Evolutionary conservation across 2,888 invertebrate genomes (phyloP), one percentile per base, ranked within the genome.

Genomic region (Mythimna lalbum): DNA sequence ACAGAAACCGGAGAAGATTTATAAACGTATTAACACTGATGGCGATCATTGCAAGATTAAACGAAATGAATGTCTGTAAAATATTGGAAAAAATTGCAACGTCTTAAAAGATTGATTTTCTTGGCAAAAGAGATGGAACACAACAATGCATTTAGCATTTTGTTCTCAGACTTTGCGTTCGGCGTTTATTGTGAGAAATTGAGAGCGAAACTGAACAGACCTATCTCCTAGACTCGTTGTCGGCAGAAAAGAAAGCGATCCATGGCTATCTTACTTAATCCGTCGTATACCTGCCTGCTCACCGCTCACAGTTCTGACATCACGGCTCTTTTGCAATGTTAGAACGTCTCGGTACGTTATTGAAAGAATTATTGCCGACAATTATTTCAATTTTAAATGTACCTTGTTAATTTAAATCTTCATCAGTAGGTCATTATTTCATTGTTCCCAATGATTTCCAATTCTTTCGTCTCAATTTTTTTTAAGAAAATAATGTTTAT

Each of bases 181-280:
- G 81, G 76, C 62, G 76, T 60, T 70, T 53, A 70, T 65, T 76
- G 84, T 86, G 84, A 85, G 82, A 92, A 90, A 89, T 90, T 89
- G 89, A 90, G 91, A 92, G 89, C 91, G 86, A 86, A 88, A 82
- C 86, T 87, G 89, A 90, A 89, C 89, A 87, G 89, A 75, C 69
- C 73, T 76, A 76, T 71, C 73, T 76, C 59, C 69, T 84, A 85
- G 83, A 83, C 80, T 72, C 82, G 80, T 67, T 79, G 87, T 87
- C 86, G 87, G 78, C 84, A 87, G 87, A 91, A 93, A 93, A 91
- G 93, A 94, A 93, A 93, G 93, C 91, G 91, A 93, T 90, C 87
- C 65, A 66, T 71, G 50, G 70, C 72, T 86, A 88, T 89, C 88
- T 91, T 90, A 89, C 89, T 90, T 91, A 90, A 91, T 90, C 88